phyloP scores from a whole-genome alignment of 2,888 invertebrate species.

The Lepidonotus clava region DNA sequence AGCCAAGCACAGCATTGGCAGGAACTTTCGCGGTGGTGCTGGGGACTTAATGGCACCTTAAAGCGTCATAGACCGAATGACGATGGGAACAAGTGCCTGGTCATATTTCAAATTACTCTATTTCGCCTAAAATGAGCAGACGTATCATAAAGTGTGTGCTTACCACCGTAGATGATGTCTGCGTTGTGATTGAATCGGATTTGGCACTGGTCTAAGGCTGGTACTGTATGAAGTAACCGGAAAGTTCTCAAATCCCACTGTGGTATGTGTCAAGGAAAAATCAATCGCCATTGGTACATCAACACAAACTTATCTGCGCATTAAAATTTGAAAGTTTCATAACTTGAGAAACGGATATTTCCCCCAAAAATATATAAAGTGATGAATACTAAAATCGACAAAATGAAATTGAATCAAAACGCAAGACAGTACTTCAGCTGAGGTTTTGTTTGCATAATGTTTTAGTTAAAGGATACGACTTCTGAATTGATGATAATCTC shows the following conservation, averaged over 20 bases:
- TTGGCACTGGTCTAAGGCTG: constrained; percentile 93
- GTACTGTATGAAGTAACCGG: constrained; percentile 95
- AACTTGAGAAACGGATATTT: no score
- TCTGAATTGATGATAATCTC: constrained; percentile 99
- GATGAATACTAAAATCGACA: no score
- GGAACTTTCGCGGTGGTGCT: no score
- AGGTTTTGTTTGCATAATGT: background rate
- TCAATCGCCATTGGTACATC: background rate
- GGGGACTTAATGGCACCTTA: no score
- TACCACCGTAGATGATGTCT: constrained; percentile 91
- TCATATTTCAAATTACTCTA: no score
- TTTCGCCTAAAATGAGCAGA: no score
- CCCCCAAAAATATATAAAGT: background rate
- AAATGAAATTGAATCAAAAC: background rate
- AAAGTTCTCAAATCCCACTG: constrained; percentile 98
- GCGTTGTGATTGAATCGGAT: constrained; percentile 93
- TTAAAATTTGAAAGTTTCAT: background rate
- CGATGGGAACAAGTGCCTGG: no score
- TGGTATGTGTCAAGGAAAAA: constrained; percentile 65
- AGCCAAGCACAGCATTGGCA: no score
- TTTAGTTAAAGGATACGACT: constrained; percentile 82
- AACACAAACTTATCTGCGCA: background rate
- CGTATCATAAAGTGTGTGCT: constrained; percentile 61
- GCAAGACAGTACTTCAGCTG: background rate
- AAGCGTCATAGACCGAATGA: no score